These are phyloP conservation scores for Papilio gigon DNA, from an alignment of 2,888 invertebrate genomes.

Conservation along the genomic window DNA sequence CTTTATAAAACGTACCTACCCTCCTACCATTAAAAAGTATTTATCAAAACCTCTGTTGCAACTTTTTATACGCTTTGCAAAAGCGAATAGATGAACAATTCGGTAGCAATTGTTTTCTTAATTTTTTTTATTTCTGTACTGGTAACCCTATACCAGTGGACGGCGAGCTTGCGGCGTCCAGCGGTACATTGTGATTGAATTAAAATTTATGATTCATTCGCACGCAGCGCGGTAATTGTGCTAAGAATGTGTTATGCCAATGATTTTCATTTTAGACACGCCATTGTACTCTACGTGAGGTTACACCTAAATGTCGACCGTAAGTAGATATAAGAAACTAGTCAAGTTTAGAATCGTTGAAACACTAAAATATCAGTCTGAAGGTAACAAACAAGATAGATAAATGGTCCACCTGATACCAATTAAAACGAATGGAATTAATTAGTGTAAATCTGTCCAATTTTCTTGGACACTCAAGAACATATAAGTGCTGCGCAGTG, in stretches of 20 bases:
- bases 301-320: background rate
- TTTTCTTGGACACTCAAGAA: no score
- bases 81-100: no score
- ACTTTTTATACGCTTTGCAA: no score
- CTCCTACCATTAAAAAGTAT: no score
- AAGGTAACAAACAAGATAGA: background rate
- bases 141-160: slow-evolving; percentile 18
- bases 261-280: slow-evolving; percentile 25
- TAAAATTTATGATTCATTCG: slow-evolving; percentile 50
- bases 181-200: slow-evolving; percentile 43
- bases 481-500: no score
- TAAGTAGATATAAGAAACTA: background rate
- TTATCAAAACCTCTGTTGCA: no score
- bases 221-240: slow-evolving; percentile 42
- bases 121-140: no score
- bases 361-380: background rate
- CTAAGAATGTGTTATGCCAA: slow-evolving; percentile 39
- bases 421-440: background rate
- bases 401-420: background rate
- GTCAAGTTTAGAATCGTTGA: background rate
- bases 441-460: no score
- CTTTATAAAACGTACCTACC: no score
- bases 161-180: slow-evolving; percentile 4
- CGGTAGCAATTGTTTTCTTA: no score
- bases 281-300: background rate